Conservation (phyloP, 2,113 vertebrate genomes). For the Oplegnathus fasciatus region DNA sequence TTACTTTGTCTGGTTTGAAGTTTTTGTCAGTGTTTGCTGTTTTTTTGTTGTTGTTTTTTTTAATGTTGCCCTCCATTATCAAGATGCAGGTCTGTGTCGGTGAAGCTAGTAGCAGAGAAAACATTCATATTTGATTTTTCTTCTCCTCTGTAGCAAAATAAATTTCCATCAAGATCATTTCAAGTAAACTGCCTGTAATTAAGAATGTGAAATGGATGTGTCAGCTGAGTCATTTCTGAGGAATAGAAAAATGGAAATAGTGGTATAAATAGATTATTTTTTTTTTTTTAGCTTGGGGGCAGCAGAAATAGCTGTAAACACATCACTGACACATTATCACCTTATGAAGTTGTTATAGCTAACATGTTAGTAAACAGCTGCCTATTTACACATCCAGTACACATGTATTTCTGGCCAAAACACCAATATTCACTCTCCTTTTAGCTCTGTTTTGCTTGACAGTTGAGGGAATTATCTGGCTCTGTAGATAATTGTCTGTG, state of each 20-base stretch:
- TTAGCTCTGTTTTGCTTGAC: background rate
- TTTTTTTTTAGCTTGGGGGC: constrained; percentile 18
- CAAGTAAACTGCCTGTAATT: background rate
- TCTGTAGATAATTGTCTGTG: background rate
- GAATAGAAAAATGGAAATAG: background rate
- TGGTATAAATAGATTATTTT: background rate
- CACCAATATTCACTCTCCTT: background rate
- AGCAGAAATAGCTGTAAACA: background rate
- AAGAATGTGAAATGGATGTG: background rate
- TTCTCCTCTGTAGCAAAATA: background rate
- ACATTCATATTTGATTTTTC: background rate
- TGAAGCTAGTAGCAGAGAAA: background rate
- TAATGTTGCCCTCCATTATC: background rate
- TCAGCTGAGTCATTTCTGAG: background rate
- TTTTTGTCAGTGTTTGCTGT: background rate
- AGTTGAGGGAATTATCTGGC: background rate
- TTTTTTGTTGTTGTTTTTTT: background rate
- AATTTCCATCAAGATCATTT: background rate
- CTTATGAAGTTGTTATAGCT: background rate
- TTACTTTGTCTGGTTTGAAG: constrained; percentile 1
- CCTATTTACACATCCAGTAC: background rate
- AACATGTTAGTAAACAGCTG: background rate
- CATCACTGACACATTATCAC: background rate
- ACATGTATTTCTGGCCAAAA: background rate
- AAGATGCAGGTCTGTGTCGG: background rate